Evolutionary conservation across 2,888 invertebrate species (phyloP), one percentile per base, ranked within the genome.

Genomic region (Cerastis rubricosa): DNA sequence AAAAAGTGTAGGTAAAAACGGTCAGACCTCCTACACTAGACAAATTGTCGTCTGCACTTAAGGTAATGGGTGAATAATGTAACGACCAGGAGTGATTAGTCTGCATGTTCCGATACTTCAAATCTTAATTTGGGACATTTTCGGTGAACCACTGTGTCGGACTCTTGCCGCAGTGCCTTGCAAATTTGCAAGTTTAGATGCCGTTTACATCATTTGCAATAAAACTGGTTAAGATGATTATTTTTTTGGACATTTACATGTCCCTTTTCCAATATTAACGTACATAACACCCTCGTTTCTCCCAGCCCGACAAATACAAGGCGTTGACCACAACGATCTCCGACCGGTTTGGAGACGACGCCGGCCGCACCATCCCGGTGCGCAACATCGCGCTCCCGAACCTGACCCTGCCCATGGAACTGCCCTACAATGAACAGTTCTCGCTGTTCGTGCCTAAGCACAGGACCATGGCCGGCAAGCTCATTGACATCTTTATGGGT

Each of bases 381-480:
- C 95, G 97, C 14, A 97, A 97, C 92, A 97, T 98, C 86, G 94
- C 97, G 0, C 93, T 98, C 51, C 98, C 98, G 0, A 97, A 98
- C 93, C 91, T 98, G 22, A 92, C 94, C 19, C 89, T 97, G 59
- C 97, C 98, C 0, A 94, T 97, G 97, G 93, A 97, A 88, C 94
- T 98, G 89, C 96, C 97, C 6, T 97, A 97, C 83, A 97, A 97
- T 35, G 97, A 97, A 6, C 97, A 97, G 88, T 98, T 98, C 94
- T 98, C 98, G 0, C 95, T 98, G 40, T 98, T 98, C 92, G 97
- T 98, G 82, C 98, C 98, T 2, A 95, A 95, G 72, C 98, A 98
- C 93, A 97, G 98, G 4, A 92, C 93, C 85, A 97, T 98, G 93
- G 98, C 98, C 0, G 97, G 95, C 0, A 97, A 97, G 11, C 97